These are phyloP conservation scores for Carcinoscorpius rotundicauda DNA, from an alignment of 1,140 invertebrate genomes.

Conservation along the genomic window DNA sequence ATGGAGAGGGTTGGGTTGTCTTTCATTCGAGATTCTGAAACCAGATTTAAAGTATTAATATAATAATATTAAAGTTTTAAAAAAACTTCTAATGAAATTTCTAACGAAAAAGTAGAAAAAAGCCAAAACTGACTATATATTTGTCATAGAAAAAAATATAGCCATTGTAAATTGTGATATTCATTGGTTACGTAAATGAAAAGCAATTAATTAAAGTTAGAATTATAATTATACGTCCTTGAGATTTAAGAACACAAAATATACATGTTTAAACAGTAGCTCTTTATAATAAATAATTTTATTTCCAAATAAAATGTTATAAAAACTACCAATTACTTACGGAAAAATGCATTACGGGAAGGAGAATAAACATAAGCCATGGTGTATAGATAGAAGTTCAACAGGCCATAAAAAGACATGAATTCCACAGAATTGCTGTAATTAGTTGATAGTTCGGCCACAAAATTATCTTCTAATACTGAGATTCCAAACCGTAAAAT, in stretches of 20 bases:
- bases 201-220: no score
- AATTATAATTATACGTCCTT: no score
- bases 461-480: slow-evolving; percentile 85
- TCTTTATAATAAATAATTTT: no score
- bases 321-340: slow-evolving; percentile 40
- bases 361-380: slow-evolving; percentile 93
- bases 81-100: no score
- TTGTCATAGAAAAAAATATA: no score
- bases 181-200: no score
- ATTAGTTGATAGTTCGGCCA: slow-evolving; percentile 67
- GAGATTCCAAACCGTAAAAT: slow-evolving; percentile 72
- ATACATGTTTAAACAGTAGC: no score
- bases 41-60: slow-evolving; percentile 4
- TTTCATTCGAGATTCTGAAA: slow-evolving; percentile 68
- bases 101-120: no score
- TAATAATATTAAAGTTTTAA: slow-evolving; percentile 5
- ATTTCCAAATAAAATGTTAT: not conserved
- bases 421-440: slow-evolving; percentile 85
- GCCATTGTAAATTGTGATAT: no score
- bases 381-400: slow-evolving; percentile 87
- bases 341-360: slow-evolving; percentile 59
- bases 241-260: no score
- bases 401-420: slow-evolving; percentile 86
- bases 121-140: no score
- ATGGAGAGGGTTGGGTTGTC: slow-evolving; percentile 96